Conservation (phyloP, 1,140 invertebrate species). For the Leptinotarsa lineolata region DNA sequence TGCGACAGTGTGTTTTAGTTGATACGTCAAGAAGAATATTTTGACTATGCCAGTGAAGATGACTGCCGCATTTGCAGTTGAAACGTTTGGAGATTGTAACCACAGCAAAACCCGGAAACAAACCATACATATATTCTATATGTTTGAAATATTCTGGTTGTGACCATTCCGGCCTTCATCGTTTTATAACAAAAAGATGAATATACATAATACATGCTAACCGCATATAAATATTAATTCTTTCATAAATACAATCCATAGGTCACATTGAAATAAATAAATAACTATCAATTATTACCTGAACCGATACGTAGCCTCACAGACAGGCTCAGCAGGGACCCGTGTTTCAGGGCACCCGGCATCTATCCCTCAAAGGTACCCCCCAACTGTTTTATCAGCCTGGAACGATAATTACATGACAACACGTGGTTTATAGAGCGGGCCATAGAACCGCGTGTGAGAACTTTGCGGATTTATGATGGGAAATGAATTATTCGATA, state of each 20-base stretch:
- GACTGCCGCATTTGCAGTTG: too few species aligned
- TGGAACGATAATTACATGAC: conserved; percentile 31
- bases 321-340: conserved; percentile 40
- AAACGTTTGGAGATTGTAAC: too few species aligned
- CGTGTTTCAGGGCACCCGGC: conserved; percentile 49
- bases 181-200: not conserved
- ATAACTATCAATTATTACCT: conserved; percentile 39
- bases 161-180: too few species aligned
- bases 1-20: too few species aligned
- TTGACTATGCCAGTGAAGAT: too few species aligned
- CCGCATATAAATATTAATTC: conserved; percentile 13
- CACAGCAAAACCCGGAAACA: too few species aligned
- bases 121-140: too few species aligned
- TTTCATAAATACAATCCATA: not conserved
- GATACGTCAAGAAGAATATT: too few species aligned
- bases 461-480: conserved; percentile 24
- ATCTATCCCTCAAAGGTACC: conserved; percentile 42
- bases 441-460: conserved; percentile 19
- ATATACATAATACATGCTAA: conserved; percentile 11
- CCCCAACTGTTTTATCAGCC: conserved; percentile 51
- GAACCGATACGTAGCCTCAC: conserved; percentile 38
- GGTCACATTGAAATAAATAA: conserved; percentile 37
- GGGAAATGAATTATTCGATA: conserved; percentile 23
- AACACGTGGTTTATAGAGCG: conserved; percentile 29
- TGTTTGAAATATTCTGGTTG: too few species aligned